A percentile compares a stretch with the other conserved stretches of the same genome.
Evolutionary conservation across 2,797 vertebrate species (phyloP).

Genomic region (Furcifer pardalis): DNA sequence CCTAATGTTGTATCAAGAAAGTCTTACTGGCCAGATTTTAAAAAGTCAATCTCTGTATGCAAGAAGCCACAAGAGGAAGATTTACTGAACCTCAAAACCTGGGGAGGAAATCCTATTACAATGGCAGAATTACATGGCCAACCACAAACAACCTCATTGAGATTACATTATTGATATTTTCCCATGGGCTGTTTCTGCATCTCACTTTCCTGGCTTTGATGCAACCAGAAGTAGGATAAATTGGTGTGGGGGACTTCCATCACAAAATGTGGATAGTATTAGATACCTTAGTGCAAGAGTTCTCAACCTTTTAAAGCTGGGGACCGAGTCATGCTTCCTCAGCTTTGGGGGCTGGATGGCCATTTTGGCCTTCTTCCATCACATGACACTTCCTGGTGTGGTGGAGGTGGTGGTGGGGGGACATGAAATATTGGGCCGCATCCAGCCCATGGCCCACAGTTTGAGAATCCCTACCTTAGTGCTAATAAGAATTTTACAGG

Average conservation of each 20-base stretch:
- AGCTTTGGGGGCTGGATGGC: too few relatives aligned
- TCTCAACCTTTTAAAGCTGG: too few relatives aligned
- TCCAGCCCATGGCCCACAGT: too few relatives aligned
- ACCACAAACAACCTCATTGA: not conserved
- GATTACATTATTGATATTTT: not conserved
- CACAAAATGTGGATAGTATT: not conserved
- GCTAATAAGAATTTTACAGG: not conserved
- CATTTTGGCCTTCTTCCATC: too few relatives aligned
- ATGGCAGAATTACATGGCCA: not conserved
- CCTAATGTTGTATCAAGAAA: not conserved
- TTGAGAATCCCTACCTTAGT: too few relatives aligned
- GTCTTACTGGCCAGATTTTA: not conserved
- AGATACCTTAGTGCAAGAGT: not conserved
- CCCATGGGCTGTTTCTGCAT: not conserved
- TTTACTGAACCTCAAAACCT: not conserved
- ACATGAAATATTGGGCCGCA: too few relatives aligned
- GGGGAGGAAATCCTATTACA: not conserved
- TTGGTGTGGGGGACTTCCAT: not conserved
- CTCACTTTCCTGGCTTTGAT: constrained; percentile 3
- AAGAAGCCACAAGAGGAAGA: not conserved
- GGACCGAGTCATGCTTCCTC: too few relatives aligned
- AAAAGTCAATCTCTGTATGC: not conserved
- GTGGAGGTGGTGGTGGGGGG: too few relatives aligned
- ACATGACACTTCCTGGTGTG: too few relatives aligned
- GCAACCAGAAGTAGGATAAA: not conserved